phyloP scores from a whole-genome alignment of 2,888 invertebrate genomes.

The Athalia rosae region DNA sequence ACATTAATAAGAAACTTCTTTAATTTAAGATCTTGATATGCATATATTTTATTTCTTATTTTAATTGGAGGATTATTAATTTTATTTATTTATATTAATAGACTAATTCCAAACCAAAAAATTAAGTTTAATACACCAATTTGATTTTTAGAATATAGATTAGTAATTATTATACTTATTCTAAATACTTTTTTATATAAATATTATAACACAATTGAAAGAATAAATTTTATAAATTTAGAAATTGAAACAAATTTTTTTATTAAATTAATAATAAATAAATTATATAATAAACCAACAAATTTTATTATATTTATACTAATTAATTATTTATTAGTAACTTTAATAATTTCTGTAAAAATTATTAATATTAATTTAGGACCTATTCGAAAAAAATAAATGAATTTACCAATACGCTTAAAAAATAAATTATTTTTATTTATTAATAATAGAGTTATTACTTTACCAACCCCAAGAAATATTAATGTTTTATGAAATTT shows the following conservation, averaged over 20 bases:
- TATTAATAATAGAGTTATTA: constrained; percentile 77
- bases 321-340: constrained; percentile 79
- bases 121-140: constrained; percentile 71
- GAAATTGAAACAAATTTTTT: constrained; percentile 55
- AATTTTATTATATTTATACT: constrained; percentile 75
- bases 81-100: constrained; percentile 80
- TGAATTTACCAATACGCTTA: constrained; percentile 54
- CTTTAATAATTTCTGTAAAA: constrained; percentile 78
- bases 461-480: constrained; percentile 78
- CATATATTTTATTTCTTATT: constrained; percentile 79
- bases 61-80: constrained; percentile 81
- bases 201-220: constrained; percentile 67
- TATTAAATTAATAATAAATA: constrained; percentile 45
- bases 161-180: constrained; percentile 60
- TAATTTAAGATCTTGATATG: constrained; percentile 77
- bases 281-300: constrained; percentile 65
- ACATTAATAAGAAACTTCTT: constrained; percentile 74
- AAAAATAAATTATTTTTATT: constrained; percentile 74
- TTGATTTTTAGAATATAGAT: constrained; percentile 60
- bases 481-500: constrained; percentile 82
- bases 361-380: constrained; percentile 77
- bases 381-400: constrained; percentile 73
- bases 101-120: constrained; percentile 79
- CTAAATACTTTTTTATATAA: constrained; percentile 20
- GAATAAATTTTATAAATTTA: constrained; percentile 55